A percentile compares a stretch with the other conserved stretches of the same genome.
These are phyloP conservation scores for Talpa occidentalis DNA, from an alignment of 2,113 vertebrate genomes.

Conservation along the genomic window DNA sequence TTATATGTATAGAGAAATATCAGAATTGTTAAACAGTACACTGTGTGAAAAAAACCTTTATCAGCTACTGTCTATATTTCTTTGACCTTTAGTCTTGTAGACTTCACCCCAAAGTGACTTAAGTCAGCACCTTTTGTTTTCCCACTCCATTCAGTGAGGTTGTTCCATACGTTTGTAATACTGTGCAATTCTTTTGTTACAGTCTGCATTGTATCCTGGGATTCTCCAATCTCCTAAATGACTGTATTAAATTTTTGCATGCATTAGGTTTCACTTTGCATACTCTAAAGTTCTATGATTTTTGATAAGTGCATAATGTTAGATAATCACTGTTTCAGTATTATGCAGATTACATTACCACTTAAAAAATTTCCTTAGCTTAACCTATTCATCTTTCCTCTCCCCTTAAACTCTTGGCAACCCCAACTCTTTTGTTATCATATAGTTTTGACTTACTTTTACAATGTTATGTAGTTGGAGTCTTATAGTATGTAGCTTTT, in stretches of 20 bases:
- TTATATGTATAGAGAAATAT: rapidly evolving
- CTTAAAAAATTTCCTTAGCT: neutral
- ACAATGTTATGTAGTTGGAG: neutral
- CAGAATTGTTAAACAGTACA: neutral
- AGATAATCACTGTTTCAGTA: neutral
- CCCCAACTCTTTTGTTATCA: neutral
- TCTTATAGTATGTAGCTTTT: too few relatives aligned
- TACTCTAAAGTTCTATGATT: neutral
- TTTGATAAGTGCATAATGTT: neutral
- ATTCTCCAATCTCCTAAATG: neutral
- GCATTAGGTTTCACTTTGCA: neutral
- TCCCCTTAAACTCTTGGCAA: neutral
- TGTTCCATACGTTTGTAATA: neutral
- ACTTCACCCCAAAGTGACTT: neutral
- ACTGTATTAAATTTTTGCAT: neutral
- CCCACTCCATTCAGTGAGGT: neutral
- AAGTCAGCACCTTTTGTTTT: neutral
- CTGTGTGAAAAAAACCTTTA: neutral
- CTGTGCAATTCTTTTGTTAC: neutral
- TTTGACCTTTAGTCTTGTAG: neutral
- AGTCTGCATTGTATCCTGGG: neutral
- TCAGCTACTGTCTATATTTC: neutral
- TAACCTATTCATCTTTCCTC: neutral
- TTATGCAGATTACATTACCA: neutral
- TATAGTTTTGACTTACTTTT: neutral